A percentile compares a stretch with the other conserved stretches of the same genome.
phyloP scores from a whole-genome alignment of 2,113 vertebrate genomes.

The Chunga burmeisteri region DNA sequence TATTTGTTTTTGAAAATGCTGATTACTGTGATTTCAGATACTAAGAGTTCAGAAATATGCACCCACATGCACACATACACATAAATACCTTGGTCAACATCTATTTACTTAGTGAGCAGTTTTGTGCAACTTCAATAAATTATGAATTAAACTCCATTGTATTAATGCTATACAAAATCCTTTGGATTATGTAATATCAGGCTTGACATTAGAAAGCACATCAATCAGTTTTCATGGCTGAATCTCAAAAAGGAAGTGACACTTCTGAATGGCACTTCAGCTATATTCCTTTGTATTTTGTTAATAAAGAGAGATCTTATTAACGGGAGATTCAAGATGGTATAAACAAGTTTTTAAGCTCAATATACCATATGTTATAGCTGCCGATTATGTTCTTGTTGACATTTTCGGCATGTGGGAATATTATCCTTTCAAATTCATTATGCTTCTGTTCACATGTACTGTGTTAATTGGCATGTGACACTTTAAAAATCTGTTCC shows the following conservation, averaged over 20 bases:
- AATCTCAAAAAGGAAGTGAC: background rate
- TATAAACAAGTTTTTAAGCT: slow-evolving; percentile 37
- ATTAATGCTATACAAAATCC: background rate
- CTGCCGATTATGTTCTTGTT: slow-evolving; percentile 44
- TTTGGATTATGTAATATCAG: background rate
- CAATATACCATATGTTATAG: slow-evolving; percentile 57
- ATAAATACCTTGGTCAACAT: background rate
- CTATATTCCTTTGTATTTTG: background rate
- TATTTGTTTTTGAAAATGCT: background rate
- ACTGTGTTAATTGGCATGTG: slow-evolving; percentile 56
- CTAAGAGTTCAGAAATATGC: background rate
- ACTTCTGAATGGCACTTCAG: background rate
- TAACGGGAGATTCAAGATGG: slow-evolving; percentile 15
- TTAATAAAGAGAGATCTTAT: slow-evolving; percentile 25
- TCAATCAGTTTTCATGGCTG: background rate
- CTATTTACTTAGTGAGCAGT: background rate
- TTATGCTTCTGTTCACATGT: slow-evolving; percentile 49
- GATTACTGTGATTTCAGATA: background rate
- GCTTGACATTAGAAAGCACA: background rate
- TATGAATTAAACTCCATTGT: background rate
- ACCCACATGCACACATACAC: background rate
- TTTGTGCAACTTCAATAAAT: background rate
- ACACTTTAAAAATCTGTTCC: slow-evolving; percentile 53
- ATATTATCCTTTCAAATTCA: slow-evolving; percentile 54
- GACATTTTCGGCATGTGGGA: slow-evolving; percentile 57